Percentiles rank a stretch among this genome's conserved stretches.
phyloP scores from a whole-genome alignment of 2,797 vertebrate species.

The Spheniscus humboldti region DNA sequence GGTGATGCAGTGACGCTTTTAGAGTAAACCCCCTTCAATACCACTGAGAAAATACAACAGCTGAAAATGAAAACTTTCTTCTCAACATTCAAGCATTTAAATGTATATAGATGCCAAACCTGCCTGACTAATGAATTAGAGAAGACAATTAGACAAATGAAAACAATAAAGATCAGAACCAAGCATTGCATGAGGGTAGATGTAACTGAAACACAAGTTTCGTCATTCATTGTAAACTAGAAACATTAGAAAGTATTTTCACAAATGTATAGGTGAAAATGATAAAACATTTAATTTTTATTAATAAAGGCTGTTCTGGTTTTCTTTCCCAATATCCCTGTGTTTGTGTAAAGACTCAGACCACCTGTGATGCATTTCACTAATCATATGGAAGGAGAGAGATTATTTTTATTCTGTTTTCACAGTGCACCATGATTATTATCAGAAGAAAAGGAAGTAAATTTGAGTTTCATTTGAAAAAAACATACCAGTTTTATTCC shows the following conservation, averaged over 20 bases:
- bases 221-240: background rate
- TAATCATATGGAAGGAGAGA: background rate
- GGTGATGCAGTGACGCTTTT: background rate
- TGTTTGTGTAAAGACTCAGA: background rate
- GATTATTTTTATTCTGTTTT: background rate
- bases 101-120: background rate
- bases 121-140: background rate
- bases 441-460: background rate
- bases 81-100: background rate
- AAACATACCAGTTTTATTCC: background rate
- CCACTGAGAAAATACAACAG: background rate
- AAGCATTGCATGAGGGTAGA: background rate
- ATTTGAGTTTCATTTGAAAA: background rate
- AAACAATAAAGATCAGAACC: background rate
- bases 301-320: background rate
- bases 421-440: background rate
- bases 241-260: background rate
- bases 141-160: background rate
- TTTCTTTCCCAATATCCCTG: background rate
- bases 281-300: background rate
- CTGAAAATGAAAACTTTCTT: background rate
- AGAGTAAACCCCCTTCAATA: background rate
- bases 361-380: background rate
- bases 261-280: background rate
- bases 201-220: background rate